Base-by-base conservation (phyloP, 2,113 vertebrate genomes). In the Ameiurus melas region DNA sequence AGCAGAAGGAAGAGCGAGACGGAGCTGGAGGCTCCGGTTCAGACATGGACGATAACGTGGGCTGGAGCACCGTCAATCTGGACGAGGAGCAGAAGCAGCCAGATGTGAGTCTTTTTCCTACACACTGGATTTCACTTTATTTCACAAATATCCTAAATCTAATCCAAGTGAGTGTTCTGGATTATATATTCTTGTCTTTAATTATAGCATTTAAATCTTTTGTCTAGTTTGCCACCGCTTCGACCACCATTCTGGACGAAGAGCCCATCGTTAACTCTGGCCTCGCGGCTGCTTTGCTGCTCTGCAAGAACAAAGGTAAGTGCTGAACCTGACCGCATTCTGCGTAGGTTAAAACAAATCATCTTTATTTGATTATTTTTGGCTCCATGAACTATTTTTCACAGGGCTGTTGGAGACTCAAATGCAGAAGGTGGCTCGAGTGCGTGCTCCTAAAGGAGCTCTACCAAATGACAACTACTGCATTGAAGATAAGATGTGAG, bases 401-500 rank as follows among this genome's bases (percentile, higher is more conserved):
- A 57, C 90, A 97, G 97, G 97, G 27, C 90, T 98, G 8, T 85
- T 98, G 93, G 97, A 98, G 43, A 98, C 97, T 22, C 96, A 97
- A 0, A 89, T 98, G 92, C 97, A 97, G 92, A 97, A 97, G 89
- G 94, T 98, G 60, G 95, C 97, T n/a, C 94, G 97, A 13, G 96
- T 98, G 39, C 96, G 96, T 89, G 95, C 95, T 0, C 89, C 96
- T 4, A 97, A 97, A 86, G 96, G 95, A 14, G 94, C 94, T 0
- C 92, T 98, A 60, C 96, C 97, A 0, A 97, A 97, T 0, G 97
- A 96, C 0, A 95, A 97, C 85, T 98, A 98, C 62, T 97, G 96
- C 94, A 98, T 98, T 0, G 97, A 98, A 90, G 97, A 98, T 92
- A 98, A 98, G 93, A 98, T 97, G 96, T 96, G 85, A 94, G 90